These are phyloP conservation scores for Hyles lineata DNA, from an alignment of 2,888 invertebrate genomes.

Conservation along the genomic window DNA sequence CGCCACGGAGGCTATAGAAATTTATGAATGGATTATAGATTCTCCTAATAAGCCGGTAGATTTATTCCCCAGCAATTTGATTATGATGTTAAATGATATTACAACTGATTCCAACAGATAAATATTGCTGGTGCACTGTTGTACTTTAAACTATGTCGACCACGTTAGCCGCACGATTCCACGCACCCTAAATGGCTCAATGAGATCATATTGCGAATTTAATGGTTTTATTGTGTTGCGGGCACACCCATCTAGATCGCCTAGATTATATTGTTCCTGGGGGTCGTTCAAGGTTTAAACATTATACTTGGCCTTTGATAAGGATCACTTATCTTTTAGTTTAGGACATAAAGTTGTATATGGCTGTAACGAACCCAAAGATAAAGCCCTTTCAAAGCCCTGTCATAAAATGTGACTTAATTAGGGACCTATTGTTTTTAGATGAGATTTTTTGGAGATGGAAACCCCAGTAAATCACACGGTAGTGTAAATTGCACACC, in stretches of 20 bases:
- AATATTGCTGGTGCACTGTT: neutral
- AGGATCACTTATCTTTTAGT: neutral
- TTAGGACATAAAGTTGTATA: neutral
- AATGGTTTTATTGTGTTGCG: conserved; percentile 22
- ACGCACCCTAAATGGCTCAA: conserved; percentile 13
- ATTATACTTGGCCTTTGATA: neutral
- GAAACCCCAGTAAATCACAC: too few species aligned
- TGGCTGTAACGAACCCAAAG: too few species aligned
- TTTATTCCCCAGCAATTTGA: too few species aligned
- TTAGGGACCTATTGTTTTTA: too few species aligned
- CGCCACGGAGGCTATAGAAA: too few species aligned
- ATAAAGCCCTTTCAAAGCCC: too few species aligned
- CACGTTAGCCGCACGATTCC: neutral
- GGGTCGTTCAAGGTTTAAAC: neutral
- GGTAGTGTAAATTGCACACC: too few species aligned
- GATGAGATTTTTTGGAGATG: too few species aligned
- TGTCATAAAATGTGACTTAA: too few species aligned
- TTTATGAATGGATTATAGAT: too few species aligned
- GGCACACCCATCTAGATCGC: conserved; percentile 13
- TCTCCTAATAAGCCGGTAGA: too few species aligned
- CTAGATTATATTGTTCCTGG: conserved; percentile 8
- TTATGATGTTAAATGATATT: too few species aligned
- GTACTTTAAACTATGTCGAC: neutral
- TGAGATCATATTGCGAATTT: conserved; percentile 24
- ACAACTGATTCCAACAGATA: neutral